Evolutionary conservation across 2,113 vertebrate genomes (phyloP), one percentile per base, ranked within the genome.

Genomic region (Spea bombifrons): DNA sequence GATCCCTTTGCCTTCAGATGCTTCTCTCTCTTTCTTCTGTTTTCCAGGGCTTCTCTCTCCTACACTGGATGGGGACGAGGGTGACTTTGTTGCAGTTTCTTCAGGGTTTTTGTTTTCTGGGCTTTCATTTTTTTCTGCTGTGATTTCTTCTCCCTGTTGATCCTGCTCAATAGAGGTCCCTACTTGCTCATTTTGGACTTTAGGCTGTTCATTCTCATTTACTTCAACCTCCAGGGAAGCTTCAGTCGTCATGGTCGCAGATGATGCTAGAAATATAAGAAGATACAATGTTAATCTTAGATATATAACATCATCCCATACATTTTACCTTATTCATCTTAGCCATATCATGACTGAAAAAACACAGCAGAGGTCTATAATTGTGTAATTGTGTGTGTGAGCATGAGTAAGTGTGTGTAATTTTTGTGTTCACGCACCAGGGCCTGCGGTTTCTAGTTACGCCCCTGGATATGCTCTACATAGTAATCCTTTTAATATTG

Each of bases 191-290:
- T 48, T 66, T 82, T 90, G 88, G 75, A 90, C 89, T 0, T 85
- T 86, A 72, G 61, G 47, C 80, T 85, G 83, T 81, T 88, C 84
- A 44, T 90, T 87, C 76, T 94, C 94, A 85, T 95, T 98, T 84
- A 98, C 94, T 89, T 98, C 95, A 0, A 93, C 91, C 64, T 93
- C 88, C 65, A 93, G 90, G 81, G 91, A 93, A 73, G 86, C 93
- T 90, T 98, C 96, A 85, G 96, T 98, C 79, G 95, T 96, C 97
- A 98, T 99, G 88, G 88, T 90, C 82, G 89, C 86, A 84, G 80
- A 67, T 90, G 86, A 90, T 76, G 81, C 96, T 98, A 86, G 44
- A 86, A 88, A 66, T 67, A 76, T 12, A 88, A 88, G 15, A 59
- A 8, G 10, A 8, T 53, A 53, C 50, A 53, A 8, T 53, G 7